These are phyloP conservation scores for Eunapius fragilis DNA, from an alignment of 37 sponge, comb jelly and placozoan species.

Conservation along the genomic window DNA sequence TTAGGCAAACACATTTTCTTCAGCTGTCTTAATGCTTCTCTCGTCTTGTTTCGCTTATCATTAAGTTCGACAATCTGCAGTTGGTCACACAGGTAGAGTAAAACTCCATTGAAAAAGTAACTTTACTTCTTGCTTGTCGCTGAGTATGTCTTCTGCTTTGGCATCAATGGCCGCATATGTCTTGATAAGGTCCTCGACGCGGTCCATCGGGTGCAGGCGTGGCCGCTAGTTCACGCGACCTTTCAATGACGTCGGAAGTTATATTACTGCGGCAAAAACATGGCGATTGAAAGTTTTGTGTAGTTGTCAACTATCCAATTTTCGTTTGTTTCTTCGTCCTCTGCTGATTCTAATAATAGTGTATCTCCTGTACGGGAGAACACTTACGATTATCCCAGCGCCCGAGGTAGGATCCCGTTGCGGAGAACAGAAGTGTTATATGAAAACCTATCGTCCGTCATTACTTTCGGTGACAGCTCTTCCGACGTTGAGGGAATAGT, in stretches of 20 bases:
- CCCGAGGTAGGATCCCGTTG: neutral
- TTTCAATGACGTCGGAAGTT: neutral
- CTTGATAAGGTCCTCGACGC: constrained; percentile 38
- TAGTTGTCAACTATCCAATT: neutral
- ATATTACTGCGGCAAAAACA: neutral
- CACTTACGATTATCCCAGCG: neutral
- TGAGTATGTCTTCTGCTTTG: constrained; percentile 66
- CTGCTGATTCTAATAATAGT: neutral
- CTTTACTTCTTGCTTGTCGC: constrained; percentile 73
- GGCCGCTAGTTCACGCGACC: neutral
- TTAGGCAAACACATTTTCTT: constrained; percentile 1
- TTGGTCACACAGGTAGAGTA: neutral
- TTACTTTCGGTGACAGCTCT: neutral
- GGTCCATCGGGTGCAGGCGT: neutral
- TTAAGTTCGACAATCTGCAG: constrained; percentile 77
- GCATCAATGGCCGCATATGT: constrained; percentile 54
- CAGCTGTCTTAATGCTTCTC: constrained; percentile 79
- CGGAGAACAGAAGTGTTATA: neutral
- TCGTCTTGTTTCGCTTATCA: constrained; percentile 64
- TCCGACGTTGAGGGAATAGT: neutral
- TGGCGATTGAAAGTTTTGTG: neutral
- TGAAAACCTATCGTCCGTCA: neutral
- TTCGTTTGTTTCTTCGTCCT: neutral
- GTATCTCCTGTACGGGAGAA: neutral
- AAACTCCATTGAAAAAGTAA: neutral